Evolutionary conservation across 2,888 invertebrate genomes (phyloP), one percentile per base, ranked within the genome.

Genomic region (Nomada fabriciana): DNA sequence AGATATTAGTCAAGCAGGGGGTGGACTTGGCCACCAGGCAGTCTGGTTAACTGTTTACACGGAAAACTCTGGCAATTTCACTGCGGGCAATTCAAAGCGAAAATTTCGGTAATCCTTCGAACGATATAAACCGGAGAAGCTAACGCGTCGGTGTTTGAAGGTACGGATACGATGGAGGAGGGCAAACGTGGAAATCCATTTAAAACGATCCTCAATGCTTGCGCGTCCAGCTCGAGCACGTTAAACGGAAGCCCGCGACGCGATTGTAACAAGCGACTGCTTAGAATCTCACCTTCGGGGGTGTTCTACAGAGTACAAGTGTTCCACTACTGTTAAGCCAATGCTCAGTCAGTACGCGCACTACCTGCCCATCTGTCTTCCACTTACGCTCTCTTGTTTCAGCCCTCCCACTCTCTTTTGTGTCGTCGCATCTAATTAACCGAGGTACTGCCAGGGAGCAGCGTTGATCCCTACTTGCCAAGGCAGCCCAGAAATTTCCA

Each of bases 391-490:
- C 29, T 42, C 59, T 29, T 65, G 36, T 36, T 70, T 47, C 77
- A 59, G 76, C 72, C 36, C n/a, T 15, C 59, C 57, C 57, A 10
- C 65, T 67, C 82, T 71, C 88, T 87, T 87, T 87, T 80, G 87
- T 83, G 74, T 75, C 80, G 85, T 85, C 79, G 70, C 78, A 88
- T 89, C 80, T 88, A 88, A 88, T 88, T 88, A 88, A 81, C 74
- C 73, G 47, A 80, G 76, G 69, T 78, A 88, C 80, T 63, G 78
- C 80, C 67, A 47, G 71, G 63, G 64, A 72, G 52, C 59, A 59
- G 52, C 69, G 74, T 81, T 81, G 82, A 82, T 82, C 82, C 71
- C 70, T 43, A 75, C 82, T 69, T 67, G 55, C 53, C 47, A 20
- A 20, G 60, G 55, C 85, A 18, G 47, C 55, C 61, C n/a, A 74